phyloP scores from a whole-genome alignment of 2,888 invertebrate species.

The Lasioglossum calceatum region DNA sequence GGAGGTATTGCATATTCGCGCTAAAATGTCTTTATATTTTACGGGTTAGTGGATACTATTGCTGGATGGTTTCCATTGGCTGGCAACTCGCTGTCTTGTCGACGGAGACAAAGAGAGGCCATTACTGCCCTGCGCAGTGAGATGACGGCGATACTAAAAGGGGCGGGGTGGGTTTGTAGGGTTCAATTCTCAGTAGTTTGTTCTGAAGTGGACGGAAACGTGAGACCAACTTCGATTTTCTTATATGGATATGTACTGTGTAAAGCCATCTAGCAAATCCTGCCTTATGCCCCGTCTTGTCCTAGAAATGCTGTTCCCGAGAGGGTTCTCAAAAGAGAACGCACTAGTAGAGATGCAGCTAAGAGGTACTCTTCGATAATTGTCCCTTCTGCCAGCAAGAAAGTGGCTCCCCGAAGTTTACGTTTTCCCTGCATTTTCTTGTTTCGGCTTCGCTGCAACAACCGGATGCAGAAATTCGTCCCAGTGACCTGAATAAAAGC shows the following conservation, averaged over 20 bases:
- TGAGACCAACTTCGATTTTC: constrained; percentile 1
- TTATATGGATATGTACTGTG: not conserved
- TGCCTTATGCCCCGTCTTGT: not conserved
- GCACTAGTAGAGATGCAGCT: not conserved
- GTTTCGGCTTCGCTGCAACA: not conserved
- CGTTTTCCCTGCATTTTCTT: not conserved
- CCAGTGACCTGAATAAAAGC: not conserved
- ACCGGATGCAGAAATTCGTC: not conserved
- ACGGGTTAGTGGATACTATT: not conserved
- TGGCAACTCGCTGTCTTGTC: not conserved
- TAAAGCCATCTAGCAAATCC: not conserved
- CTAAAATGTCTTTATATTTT: too few relatives aligned
- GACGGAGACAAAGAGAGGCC: not conserved
- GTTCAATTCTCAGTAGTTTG: not conserved
- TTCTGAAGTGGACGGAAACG: constrained; percentile 3
- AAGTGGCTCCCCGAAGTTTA: not conserved
- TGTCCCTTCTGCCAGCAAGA: not conserved
- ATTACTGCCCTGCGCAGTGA: constrained; percentile 1
- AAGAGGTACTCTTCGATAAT: constrained; percentile 3
- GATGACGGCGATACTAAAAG: not conserved
- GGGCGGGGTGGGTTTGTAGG: not conserved
- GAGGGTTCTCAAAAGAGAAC: not conserved
- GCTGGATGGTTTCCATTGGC: not conserved
- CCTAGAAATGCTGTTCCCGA: not conserved
- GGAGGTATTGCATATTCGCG: too few relatives aligned